Base-by-base conservation (phyloP, 2,888 invertebrate species). In the Crocallis elinguaria region DNA sequence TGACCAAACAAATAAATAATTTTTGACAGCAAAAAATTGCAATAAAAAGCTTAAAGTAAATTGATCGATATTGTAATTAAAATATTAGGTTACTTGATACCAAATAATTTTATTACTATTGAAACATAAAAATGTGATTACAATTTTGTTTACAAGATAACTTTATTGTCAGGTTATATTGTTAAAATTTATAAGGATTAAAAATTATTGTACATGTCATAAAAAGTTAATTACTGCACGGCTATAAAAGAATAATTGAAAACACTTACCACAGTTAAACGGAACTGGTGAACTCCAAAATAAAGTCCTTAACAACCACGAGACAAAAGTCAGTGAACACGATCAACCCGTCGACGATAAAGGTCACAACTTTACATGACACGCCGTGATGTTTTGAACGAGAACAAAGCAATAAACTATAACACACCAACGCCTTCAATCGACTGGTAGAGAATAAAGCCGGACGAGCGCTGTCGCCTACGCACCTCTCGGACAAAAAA, bases 391-490 rank as follows among this genome's bases (percentile, higher is more conserved):
- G 77, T 77, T 69, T 78, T 64, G 56, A 72, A 75, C 75, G 73
- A 77, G 82, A 81, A 82, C 83, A 78, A 79, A 79, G 80, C 73
- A 81, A 89, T 89, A 90, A 89, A 90, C 87, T 86, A 89, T 85
- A 84, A 82, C 87, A 86, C 89, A 84, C 89, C 86, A 79, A 88
- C 86, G 88, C 87, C 83, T 85, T 82, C 88, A 82, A 86, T 82
- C 87, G 89, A 89, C 91, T 88, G 90, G 77, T 80, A 79, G 70
- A 83, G 88, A 91, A 88, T 90, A 90, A 86, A 85, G 77, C 75
- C 75, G 78, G 73, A 67, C 65, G 72, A 67, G 71, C 65, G 70
- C 78, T 76, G 74, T 88, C 86, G 82, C 88, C 86, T 83, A 88
- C 88, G 86, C 86, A 83, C 75, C 75, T 73, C 72, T 75, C 72